phyloP scores from a whole-genome alignment of 2,888 invertebrate genomes.

The Candidula unifasciata region DNA sequence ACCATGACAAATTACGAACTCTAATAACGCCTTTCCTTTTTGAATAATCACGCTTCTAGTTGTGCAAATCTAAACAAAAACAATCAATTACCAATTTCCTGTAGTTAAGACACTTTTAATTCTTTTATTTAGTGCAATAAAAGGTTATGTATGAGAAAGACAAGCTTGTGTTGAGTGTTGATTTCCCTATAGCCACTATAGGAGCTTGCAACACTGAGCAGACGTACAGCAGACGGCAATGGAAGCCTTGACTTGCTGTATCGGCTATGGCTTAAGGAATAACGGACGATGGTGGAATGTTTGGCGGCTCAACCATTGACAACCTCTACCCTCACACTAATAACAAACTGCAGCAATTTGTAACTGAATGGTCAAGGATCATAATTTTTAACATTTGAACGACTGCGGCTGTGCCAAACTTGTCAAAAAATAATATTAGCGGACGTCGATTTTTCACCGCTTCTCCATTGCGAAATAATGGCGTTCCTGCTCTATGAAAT shows the following conservation, averaged over 20 bases:
- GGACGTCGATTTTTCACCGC: constrained; percentile 33
- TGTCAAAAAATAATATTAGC: constrained; percentile 37
- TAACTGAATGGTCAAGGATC: background rate
- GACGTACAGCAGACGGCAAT: constrained; percentile 39
- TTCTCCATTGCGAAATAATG: constrained; percentile 48
- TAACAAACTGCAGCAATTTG: background rate
- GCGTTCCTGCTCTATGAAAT: constrained; percentile 22
- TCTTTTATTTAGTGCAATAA: background rate
- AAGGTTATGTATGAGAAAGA: background rate
- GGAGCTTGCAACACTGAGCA: constrained; percentile 26
- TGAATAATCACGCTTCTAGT: background rate
- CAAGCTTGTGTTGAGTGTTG: no score
- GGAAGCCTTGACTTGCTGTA: constrained; percentile 33
- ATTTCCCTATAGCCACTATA: background rate
- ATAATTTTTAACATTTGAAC: background rate
- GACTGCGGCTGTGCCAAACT: background rate
- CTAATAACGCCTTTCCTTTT: constrained; percentile 39
- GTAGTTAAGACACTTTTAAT: background rate
- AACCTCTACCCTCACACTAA: background rate
- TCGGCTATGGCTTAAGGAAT: background rate
- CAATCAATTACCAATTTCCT: background rate
- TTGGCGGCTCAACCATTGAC: background rate
- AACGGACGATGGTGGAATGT: background rate
- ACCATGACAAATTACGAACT: constrained; percentile 32
- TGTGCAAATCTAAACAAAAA: background rate